These are phyloP conservation scores for Synchiropus splendidus DNA, from an alignment of 2,113 vertebrate genomes.

Conservation along the genomic window DNA sequence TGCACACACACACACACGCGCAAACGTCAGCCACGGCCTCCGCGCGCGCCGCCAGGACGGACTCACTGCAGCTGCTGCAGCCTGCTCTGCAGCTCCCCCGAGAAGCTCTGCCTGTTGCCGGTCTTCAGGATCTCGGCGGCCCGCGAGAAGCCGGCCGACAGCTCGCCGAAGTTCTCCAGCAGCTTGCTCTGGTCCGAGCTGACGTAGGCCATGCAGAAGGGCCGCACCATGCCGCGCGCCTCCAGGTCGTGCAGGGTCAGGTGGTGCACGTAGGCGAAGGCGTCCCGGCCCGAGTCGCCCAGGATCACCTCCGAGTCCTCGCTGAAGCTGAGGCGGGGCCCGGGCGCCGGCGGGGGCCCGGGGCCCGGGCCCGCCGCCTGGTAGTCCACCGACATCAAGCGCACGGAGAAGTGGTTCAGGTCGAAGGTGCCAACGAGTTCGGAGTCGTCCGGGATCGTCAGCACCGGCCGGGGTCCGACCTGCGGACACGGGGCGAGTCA, in stretches of 20 bases:
- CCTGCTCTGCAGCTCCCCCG: constrained; percentile 83
- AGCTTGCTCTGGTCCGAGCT: constrained; percentile 87
- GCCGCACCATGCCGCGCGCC: constrained; percentile 87
- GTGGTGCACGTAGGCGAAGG: constrained; percentile 89
- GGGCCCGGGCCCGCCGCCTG: constrained; percentile 83
- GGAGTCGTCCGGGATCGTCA: constrained; percentile 80
- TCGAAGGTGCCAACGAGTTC: constrained; percentile 81
- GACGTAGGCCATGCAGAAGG: constrained; percentile 94
- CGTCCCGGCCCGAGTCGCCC: constrained; percentile 84
- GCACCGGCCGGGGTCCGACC: constrained; percentile 86
- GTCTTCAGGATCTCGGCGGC: constrained; percentile 90
- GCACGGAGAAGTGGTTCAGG: constrained; percentile 91
- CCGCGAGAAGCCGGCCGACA: constrained; percentile 78
- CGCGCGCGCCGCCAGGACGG: no score
- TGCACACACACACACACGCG: constrained; percentile 19
- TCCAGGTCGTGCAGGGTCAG: constrained; percentile 89
- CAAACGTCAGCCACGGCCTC: neutral
- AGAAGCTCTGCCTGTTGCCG: constrained; percentile 90
- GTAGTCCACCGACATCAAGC: constrained; percentile 98
- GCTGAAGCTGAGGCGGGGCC: constrained; percentile 85
- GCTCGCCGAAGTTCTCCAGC: constrained; percentile 81
- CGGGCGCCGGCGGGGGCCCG: constrained; percentile 48
- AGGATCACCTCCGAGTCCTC: constrained; percentile 91
- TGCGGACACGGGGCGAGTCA: constrained; percentile 53
- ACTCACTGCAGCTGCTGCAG: constrained; percentile 84